These are phyloP conservation scores for Drosophila paramelanica DNA, from an alignment of 2,888 invertebrate genomes.

Conservation along the genomic window DNA sequence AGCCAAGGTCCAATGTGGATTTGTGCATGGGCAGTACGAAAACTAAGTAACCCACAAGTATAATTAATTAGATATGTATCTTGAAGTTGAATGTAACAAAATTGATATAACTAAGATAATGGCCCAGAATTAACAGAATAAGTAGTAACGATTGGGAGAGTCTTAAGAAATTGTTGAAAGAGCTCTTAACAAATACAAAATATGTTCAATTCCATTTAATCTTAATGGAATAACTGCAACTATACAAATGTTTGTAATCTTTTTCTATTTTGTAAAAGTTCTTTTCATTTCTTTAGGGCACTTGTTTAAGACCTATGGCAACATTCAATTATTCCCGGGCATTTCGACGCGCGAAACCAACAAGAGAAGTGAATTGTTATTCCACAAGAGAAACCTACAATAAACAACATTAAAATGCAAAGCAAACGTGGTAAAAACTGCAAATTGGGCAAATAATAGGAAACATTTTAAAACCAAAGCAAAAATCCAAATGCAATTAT, in stretches of 20 bases:
- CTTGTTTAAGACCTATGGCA: constrained; percentile 39
- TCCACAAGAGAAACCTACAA: not conserved
- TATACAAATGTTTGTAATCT: not conserved
- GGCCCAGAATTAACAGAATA: constrained; percentile 32
- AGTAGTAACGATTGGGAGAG: constrained; percentile 10
- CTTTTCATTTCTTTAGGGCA: constrained; percentile 32
- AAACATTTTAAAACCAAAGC: constrained; percentile 27
- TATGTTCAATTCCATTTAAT: constrained; percentile 7
- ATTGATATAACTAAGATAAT: constrained; percentile 26
- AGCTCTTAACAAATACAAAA: constrained; percentile 15
- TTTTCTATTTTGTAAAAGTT: constrained; percentile 13
- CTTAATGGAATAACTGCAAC: constrained; percentile 1
- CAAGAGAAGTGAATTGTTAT: constrained; percentile 14
- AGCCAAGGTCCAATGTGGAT: constrained; percentile 29
- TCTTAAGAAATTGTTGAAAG: constrained; percentile 32
- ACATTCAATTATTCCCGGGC: constrained; percentile 30
- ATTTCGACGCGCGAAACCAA: constrained; percentile 38
- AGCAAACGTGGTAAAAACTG: not conserved
- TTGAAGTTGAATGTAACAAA: constrained; percentile 50
- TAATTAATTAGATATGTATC: constrained; percentile 63
- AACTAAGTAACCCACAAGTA: constrained; percentile 17
- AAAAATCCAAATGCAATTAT: constrained; percentile 42
- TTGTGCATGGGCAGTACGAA: constrained; percentile 35
- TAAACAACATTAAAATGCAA: constrained; percentile 4
- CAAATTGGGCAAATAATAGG: constrained; percentile 46